Evolutionary conservation across 2,113 vertebrate genomes (phyloP).

Genomic region (Zosterops hypoxanthus): DNA sequence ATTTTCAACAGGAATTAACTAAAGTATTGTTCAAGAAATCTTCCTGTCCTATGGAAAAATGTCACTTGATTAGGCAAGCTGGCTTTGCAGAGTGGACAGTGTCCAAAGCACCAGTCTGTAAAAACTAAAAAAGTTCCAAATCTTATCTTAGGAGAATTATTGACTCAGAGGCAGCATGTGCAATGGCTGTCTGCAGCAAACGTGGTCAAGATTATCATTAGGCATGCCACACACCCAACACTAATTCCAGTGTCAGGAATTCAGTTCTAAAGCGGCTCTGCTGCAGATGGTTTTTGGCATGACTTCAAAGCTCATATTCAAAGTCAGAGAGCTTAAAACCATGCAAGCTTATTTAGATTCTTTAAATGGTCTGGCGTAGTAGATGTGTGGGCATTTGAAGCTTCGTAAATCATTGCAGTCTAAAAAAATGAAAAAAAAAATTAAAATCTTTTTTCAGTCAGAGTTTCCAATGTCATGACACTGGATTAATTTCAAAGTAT

Average conservation of each 20-base stretch:
- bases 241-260: slow-evolving; percentile 72
- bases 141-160: slow-evolving; percentile 72
- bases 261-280: slow-evolving; percentile 62
- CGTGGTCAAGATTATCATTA: slow-evolving; percentile 63
- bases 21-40: not conserved
- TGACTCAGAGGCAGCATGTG: slow-evolving; percentile 71
- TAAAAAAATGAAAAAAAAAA: slow-evolving; percentile 39
- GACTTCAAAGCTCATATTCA: slow-evolving; percentile 74
- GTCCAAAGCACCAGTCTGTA: slow-evolving; percentile 61
- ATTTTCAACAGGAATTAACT: not conserved
- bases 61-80: slow-evolving; percentile 33
- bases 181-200: slow-evolving; percentile 36
- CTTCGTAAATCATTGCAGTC: slow-evolving; percentile 55
- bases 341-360: slow-evolving; percentile 65
- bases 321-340: slow-evolving; percentile 71
- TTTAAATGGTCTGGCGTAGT: slow-evolving; percentile 67
- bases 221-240: slow-evolving; percentile 38
- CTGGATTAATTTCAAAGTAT: slow-evolving; percentile 53
- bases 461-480: slow-evolving; percentile 54
- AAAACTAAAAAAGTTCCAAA: slow-evolving; percentile 62
- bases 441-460: slow-evolving; percentile 31
- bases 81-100: slow-evolving; percentile 54
- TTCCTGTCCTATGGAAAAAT: slow-evolving; percentile 34
- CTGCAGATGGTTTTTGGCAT: slow-evolving; percentile 62
- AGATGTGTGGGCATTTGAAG: slow-evolving; percentile 64